Evolutionary conservation across 2,113 vertebrate genomes (phyloP).

Genomic region (Xiphorhynchus elegans): DNA sequence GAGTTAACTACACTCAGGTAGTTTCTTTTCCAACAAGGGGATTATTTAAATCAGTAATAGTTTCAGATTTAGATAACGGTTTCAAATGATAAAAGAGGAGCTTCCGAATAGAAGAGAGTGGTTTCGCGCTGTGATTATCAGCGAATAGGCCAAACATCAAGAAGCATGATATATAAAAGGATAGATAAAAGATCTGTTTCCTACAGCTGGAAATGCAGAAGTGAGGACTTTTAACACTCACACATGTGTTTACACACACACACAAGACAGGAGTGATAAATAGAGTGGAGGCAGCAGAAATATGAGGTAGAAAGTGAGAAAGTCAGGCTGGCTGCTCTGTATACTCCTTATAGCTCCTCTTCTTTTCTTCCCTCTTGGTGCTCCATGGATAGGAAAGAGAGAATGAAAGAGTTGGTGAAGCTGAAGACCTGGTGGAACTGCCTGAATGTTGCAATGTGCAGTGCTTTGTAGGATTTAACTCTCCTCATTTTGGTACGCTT

Average conservation of each 20-base stretch:
- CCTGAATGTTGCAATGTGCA: fast-evolving
- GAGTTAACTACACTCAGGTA: neutral
- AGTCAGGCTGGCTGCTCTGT: neutral
- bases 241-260: neutral
- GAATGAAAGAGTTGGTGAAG: neutral
- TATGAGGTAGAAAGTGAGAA: neutral
- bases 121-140: neutral
- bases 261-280: neutral
- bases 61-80: neutral
- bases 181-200: neutral
- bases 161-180: neutral
- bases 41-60: neutral
- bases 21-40: neutral
- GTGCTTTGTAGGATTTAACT: neutral
- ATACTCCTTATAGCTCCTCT: neutral
- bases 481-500: neutral
- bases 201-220: neutral
- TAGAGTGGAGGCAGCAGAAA: neutral
- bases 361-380: neutral
- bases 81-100: neutral
- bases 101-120: neutral
- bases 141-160: neutral
- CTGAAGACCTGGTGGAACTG: neutral
- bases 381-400: neutral
- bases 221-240: neutral